phyloP scores from a whole-genome alignment of 2,113 vertebrate species.

The Arothron firmamentum region DNA sequence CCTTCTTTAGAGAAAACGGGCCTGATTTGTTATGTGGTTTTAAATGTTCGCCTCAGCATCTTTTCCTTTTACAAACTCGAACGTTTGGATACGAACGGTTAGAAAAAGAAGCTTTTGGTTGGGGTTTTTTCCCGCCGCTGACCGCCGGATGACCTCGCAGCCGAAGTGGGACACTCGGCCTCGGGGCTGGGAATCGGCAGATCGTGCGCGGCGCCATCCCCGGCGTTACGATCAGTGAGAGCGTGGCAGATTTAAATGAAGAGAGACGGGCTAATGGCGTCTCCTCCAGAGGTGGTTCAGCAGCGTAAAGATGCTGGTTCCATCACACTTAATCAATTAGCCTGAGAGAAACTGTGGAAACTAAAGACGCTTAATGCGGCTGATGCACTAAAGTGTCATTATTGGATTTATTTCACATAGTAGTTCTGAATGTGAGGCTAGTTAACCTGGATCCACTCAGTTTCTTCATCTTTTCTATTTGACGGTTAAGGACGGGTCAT shows the following conservation, averaged over 20 bases:
- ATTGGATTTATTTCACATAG: no score
- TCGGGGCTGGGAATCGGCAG: slow-evolving; percentile 55
- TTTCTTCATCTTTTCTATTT: background rate
- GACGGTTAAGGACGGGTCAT: background rate
- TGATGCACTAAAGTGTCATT: no score
- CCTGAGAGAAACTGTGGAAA: no score
- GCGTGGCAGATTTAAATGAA: slow-evolving; percentile 56
- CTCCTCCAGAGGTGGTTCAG: slow-evolving; percentile 11
- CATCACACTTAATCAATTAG: no score
- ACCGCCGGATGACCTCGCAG: slow-evolving; percentile 68
- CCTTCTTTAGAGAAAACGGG: slow-evolving; percentile 1
- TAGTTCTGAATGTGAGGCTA: no score
- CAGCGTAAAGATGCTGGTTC: slow-evolving; percentile 5
- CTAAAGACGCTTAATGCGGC: no score
- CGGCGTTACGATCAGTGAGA: slow-evolving; percentile 36
- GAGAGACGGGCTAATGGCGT: slow-evolving; percentile 22
- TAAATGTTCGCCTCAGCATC: background rate
- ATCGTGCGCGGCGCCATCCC: slow-evolving; percentile 45
- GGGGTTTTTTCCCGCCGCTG: slow-evolving; percentile 35
- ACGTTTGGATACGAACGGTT: background rate
- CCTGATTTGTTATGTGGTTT: slow-evolving; percentile 27
- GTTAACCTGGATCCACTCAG: background rate
- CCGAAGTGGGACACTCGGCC: slow-evolving; percentile 62
- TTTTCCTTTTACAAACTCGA: background rate
- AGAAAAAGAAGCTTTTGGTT: slow-evolving; percentile 18